Percentiles rank a stretch among this genome's conserved stretches.
phyloP scores from a whole-genome alignment of 2,888 invertebrate genomes.

The Teinopalpus imperialis region DNA sequence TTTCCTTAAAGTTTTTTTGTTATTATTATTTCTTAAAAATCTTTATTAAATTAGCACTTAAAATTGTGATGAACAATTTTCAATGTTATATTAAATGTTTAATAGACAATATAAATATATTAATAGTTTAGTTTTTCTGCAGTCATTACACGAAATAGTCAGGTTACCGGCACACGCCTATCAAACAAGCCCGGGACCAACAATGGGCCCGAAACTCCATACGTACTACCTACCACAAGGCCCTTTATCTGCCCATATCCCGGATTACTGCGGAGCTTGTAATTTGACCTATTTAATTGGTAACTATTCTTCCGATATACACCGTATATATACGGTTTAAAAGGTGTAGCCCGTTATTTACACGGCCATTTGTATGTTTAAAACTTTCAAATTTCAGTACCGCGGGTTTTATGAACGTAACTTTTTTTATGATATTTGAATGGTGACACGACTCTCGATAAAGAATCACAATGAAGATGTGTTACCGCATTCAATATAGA shows the following conservation, averaged over 20 bases:
- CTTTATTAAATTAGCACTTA: no score
- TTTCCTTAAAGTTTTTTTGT: no score
- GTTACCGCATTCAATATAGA: no score
- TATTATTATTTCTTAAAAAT: no score
- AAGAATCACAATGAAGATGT: no score
- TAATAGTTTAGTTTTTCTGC: slow-evolving; percentile 28
- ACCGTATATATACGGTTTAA: not conserved
- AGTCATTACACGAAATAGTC: slow-evolving; percentile 28
- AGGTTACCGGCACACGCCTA: slow-evolving; percentile 37
- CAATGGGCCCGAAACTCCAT: slow-evolving; percentile 29
- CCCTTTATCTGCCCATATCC: slow-evolving; percentile 21
- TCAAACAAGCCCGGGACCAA: slow-evolving; percentile 28
- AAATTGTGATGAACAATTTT: no score
- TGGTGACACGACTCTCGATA: no score
- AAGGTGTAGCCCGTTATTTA: slow-evolving; percentile 7
- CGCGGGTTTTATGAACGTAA: not conserved
- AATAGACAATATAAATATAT: not conserved
- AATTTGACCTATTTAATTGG: slow-evolving; percentile 24
- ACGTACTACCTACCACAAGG: slow-evolving; percentile 13
- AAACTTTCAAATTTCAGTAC: not conserved
- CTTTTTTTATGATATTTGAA: no score
- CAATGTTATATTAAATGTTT: no score
- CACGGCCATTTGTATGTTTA: not conserved
- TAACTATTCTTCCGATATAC: slow-evolving; percentile 15
- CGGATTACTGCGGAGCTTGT: slow-evolving; percentile 26